Evolutionary conservation across 2,797 vertebrate species (phyloP).

Genomic region (Catostomus latipinnis): DNA sequence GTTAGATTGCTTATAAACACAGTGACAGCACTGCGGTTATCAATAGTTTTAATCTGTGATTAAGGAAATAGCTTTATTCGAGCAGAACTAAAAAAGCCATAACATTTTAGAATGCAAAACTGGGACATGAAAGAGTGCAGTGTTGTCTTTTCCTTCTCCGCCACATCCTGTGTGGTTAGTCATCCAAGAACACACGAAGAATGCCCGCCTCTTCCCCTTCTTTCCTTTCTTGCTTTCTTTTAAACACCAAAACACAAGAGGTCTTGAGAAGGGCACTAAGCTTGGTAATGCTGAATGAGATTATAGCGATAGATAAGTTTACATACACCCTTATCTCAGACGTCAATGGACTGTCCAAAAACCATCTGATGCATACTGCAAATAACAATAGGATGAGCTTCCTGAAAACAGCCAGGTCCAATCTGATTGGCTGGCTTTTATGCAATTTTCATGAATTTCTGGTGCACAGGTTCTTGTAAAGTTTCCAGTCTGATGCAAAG

Average conservation of each 20-base stretch:
- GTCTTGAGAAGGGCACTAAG: slow-evolving; percentile 44
- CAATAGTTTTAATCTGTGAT: slow-evolving; percentile 62
- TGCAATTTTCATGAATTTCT: not conserved
- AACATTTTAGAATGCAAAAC: slow-evolving; percentile 55
- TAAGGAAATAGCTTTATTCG: slow-evolving; percentile 61
- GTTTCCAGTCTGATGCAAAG: not conserved
- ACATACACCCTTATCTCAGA: too few species aligned
- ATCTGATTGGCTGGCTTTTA: not conserved
- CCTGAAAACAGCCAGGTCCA: not conserved
- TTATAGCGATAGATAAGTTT: slow-evolving; percentile 68
- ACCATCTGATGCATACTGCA: not conserved
- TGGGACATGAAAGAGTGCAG: slow-evolving; percentile 61
- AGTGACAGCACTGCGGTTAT: slow-evolving; percentile 35
- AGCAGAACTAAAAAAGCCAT: slow-evolving; percentile 54
- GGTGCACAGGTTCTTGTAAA: not conserved
- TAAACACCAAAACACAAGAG: slow-evolving; percentile 53
- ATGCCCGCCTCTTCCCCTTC: slow-evolving; percentile 36
- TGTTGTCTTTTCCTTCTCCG: slow-evolving; percentile 68
- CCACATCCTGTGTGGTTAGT: slow-evolving; percentile 80
- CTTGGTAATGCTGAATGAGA: slow-evolving; percentile 30
- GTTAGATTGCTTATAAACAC: slow-evolving; percentile 24
- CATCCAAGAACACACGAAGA: slow-evolving; percentile 63
- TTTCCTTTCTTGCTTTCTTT: slow-evolving; percentile 46
- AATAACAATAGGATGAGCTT: not conserved
- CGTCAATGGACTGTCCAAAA: slow-evolving; percentile 36